Evolutionary conservation across 2,888 invertebrate species (phyloP).

Genomic region (Latrodectus elegans): DNA sequence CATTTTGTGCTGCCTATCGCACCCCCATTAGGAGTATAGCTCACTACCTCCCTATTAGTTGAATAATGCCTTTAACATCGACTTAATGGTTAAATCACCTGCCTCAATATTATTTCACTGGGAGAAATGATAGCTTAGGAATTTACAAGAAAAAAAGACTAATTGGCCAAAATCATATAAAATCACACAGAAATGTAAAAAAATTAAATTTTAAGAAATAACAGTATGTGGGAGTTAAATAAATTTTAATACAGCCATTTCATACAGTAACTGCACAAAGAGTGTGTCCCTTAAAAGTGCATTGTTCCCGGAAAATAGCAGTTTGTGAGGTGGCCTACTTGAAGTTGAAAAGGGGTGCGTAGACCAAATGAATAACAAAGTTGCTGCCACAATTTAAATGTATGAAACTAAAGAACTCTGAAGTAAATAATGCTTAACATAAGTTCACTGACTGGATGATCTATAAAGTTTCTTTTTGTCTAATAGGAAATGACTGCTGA

Average conservation of each 20-base stretch:
- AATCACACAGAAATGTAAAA: too few species aligned
- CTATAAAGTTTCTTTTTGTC: conserved; percentile 94
- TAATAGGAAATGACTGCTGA: conserved; percentile 90
- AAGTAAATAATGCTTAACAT: conserved; percentile 28
- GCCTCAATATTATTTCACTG: conserved; percentile 18
- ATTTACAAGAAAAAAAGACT: too few species aligned
- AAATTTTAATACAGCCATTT: too few species aligned
- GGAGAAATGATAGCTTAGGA: background rate
- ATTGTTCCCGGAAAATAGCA: conserved; percentile 1
- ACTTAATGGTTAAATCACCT: conserved; percentile 11
- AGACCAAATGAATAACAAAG: conserved; percentile 53
- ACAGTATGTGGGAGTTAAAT: too few species aligned
- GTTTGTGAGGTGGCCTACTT: conserved; percentile 9
- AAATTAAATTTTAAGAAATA: too few species aligned
- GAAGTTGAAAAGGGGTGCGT: conserved; percentile 49
- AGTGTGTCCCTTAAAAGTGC: conserved; percentile 18
- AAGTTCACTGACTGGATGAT: conserved; percentile 75
- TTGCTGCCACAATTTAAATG: conserved; percentile 53
- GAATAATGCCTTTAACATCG: background rate
- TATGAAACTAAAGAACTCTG: conserved; percentile 51
- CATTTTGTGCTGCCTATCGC: conserved; percentile 46
- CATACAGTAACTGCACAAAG: background rate
- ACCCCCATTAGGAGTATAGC: conserved; percentile 25
- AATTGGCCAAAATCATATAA: too few species aligned
- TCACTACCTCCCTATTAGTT: background rate